Conservation (phyloP, 2,888 invertebrate species). For the Nasonovia ribisnigri region DNA sequence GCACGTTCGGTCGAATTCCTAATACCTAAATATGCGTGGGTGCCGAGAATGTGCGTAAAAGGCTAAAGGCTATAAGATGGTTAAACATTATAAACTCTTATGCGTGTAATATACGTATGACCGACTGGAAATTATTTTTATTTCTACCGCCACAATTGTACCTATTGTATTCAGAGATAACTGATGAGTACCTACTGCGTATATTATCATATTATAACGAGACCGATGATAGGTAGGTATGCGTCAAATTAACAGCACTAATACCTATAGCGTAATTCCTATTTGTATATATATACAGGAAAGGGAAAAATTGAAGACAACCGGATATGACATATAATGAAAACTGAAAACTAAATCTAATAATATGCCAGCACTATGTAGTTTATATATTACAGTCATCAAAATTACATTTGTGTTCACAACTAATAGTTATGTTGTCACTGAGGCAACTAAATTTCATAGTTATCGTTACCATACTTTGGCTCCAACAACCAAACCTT, state of each 20-base stretch:
- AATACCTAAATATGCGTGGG: slow-evolving; percentile 11
- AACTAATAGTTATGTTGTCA: slow-evolving; percentile 21
- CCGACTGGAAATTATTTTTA: background rate
- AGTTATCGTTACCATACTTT: slow-evolving; percentile 18
- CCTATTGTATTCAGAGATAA: background rate
- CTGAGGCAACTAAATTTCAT: slow-evolving; percentile 17
- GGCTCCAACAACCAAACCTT: background rate
- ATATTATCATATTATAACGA: no score
- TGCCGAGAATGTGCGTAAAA: background rate
- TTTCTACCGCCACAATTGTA: background rate
- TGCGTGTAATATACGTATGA: background rate
- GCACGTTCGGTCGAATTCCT: slow-evolving; percentile 37
- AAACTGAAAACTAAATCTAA: no score
- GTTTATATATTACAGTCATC: background rate
- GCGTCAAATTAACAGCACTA: background rate
- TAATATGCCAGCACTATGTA: no score
- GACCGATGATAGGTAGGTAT: no score
- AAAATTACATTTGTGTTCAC: slow-evolving; percentile 16
- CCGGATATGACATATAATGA: background rate
- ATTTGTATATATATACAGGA: background rate
- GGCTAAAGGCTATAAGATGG: background rate
- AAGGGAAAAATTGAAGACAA: background rate
- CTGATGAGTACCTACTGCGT: no score
- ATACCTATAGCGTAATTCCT: background rate
- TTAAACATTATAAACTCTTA: background rate